Percentiles rank a stretch among this genome's conserved stretches.
phyloP scores from a whole-genome alignment of 1,140 invertebrate species.

The Leptestheria dahalacensis region DNA sequence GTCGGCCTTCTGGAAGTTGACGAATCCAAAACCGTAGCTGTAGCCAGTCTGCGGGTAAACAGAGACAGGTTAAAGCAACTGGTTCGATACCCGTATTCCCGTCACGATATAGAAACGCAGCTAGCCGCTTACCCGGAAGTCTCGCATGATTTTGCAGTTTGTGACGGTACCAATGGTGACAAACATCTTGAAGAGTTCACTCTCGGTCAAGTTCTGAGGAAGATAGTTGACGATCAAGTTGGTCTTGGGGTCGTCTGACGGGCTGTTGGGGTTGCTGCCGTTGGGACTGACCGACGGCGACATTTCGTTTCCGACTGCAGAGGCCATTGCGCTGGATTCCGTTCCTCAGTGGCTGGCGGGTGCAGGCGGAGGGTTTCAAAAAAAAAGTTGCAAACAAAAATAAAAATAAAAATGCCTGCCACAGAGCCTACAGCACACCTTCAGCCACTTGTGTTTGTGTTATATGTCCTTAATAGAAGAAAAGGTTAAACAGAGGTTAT shows the following conservation, averaged over 20 bases:
- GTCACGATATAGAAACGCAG: slow-evolving; percentile 1
- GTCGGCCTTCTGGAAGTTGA: slow-evolving; percentile 70
- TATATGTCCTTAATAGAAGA: slow-evolving; percentile 4
- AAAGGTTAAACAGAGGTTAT: not conserved
- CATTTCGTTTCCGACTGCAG: not conserved
- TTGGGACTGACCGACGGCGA: slow-evolving; percentile 5
- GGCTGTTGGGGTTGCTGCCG: not conserved
- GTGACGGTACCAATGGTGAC: slow-evolving; percentile 70
- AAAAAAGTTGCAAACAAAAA: slow-evolving; percentile 12
- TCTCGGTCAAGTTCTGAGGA: slow-evolving; percentile 81
- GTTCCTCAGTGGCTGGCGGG: not conserved
- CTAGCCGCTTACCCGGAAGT: slow-evolving; percentile 48
- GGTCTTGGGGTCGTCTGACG: slow-evolving; percentile 24
- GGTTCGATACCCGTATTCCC: not conserved
- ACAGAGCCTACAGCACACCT: slow-evolving; percentile 2
- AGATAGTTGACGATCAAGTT: slow-evolving; percentile 93
- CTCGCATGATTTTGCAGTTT: slow-evolving; percentile 79
- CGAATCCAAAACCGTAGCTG: slow-evolving; percentile 91
- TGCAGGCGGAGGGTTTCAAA: not conserved
- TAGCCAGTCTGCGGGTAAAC: slow-evolving; percentile 60
- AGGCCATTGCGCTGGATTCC: slow-evolving; percentile 11
- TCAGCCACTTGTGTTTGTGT: slow-evolving; percentile 1
- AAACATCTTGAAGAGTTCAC: slow-evolving; percentile 77
- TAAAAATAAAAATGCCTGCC: slow-evolving; percentile 11
- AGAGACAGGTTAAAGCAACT: slow-evolving; percentile 18